These are phyloP conservation scores for Empis stercorea DNA, from an alignment of 2,888 invertebrate genomes.

Conservation along the genomic window DNA sequence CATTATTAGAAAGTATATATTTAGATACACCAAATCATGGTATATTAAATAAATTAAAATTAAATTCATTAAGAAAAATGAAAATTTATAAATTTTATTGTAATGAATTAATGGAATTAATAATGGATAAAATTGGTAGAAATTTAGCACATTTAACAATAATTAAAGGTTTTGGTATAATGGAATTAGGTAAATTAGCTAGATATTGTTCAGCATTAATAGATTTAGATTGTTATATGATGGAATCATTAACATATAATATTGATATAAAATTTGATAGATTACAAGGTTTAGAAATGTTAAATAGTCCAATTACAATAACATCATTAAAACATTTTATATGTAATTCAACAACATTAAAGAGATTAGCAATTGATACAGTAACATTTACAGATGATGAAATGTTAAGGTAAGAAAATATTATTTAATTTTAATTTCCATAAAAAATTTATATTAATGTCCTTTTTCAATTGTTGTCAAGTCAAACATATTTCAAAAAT, in stretches of 20 bases:
- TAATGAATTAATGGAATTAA: conserved; percentile 45
- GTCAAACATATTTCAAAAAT: too few relatives aligned
- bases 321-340: conserved; percentile 46
- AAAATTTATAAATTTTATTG: conserved; percentile 51
- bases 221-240: conserved; percentile 52
- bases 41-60: conserved; percentile 39
- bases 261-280: conserved; percentile 43
- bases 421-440: background rate
- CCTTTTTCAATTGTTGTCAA: too few relatives aligned
- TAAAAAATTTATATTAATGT: too few relatives aligned
- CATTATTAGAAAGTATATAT: conserved; percentile 49
- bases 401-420: conserved; percentile 40
- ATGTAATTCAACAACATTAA: conserved; percentile 46
- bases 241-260: conserved; percentile 46
- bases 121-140: conserved; percentile 43
- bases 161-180: conserved; percentile 43
- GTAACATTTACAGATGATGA: conserved; percentile 54
- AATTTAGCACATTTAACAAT: conserved; percentile 44
- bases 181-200: conserved; percentile 46
- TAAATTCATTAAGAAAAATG: conserved; percentile 42
- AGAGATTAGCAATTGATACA: conserved; percentile 51
- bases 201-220: conserved; percentile 46
- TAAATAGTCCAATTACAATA: conserved; percentile 47
- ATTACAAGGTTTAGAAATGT: conserved; percentile 51
- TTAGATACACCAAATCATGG: conserved; percentile 48